Conservation (phyloP, 1,140 invertebrate genomes). For the Drosophila takahashii region DNA sequence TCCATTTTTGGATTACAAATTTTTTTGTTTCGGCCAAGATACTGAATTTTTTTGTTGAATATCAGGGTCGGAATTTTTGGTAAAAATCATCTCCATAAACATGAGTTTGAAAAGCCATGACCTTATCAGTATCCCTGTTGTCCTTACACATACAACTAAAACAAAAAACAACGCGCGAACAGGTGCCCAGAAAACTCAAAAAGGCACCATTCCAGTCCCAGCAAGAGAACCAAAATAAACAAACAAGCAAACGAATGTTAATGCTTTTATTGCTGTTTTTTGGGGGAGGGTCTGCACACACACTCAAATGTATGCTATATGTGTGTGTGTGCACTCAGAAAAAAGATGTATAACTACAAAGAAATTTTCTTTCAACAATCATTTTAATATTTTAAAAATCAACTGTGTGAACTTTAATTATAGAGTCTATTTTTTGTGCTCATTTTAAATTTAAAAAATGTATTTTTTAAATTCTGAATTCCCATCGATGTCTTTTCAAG, state of each 20-base stretch:
- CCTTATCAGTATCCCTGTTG: background rate
- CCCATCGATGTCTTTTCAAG: too few relatives aligned
- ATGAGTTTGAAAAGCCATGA: background rate
- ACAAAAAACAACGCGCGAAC: conserved; percentile 63
- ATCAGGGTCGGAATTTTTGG: too few relatives aligned
- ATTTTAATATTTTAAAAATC: too few relatives aligned
- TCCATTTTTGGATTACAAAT: too few relatives aligned
- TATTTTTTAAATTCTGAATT: too few relatives aligned
- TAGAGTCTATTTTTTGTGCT: too few relatives aligned
- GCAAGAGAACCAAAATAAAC: conserved; percentile 33
- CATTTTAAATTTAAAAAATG: too few relatives aligned
- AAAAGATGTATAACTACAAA: background rate
- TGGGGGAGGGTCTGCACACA: conserved; percentile 15
- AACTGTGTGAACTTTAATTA: too few relatives aligned
- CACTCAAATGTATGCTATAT: conserved; percentile 1
- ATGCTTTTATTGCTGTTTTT: conserved; percentile 36
- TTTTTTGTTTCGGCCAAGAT: too few relatives aligned
- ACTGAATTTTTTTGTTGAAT: too few relatives aligned
- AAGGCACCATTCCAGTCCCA: conserved; percentile 5
- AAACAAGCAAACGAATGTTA: conserved; percentile 41
- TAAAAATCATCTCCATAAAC: too few relatives aligned
- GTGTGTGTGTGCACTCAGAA: conserved; percentile 4
- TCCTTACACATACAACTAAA: conserved; percentile 63
- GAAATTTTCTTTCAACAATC: too few relatives aligned
- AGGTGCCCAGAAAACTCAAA: conserved; percentile 56